Percentiles rank a stretch among this genome's conserved stretches.
Evolutionary conservation across 2,888 invertebrate species (phyloP).

Genomic region (Zaprionus obscuricornis): DNA sequence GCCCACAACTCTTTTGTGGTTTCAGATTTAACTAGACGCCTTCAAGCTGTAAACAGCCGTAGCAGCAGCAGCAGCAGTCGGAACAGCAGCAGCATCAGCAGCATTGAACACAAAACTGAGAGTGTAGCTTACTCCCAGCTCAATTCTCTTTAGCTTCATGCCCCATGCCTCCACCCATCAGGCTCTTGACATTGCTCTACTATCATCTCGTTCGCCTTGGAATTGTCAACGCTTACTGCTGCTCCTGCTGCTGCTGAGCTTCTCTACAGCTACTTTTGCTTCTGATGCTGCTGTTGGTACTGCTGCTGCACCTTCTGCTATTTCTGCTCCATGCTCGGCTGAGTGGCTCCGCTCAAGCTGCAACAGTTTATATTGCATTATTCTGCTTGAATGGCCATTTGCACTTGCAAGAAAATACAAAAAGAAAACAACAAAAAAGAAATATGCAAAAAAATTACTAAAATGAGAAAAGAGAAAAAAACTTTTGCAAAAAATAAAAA

Average conservation of each 20-base stretch:
- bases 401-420: slow-evolving; percentile 49
- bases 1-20: slow-evolving; percentile 73
- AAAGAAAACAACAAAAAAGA: slow-evolving; percentile 25
- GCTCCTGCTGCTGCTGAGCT: slow-evolving; percentile 24
- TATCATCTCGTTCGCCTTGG: too few relatives aligned
- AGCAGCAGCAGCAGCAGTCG: too few relatives aligned
- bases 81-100: too few relatives aligned
- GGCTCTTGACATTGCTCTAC: slow-evolving; percentile 9
- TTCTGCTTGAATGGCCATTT: slow-evolving; percentile 80
- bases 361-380: slow-evolving; percentile 79
- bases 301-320: slow-evolving; percentile 23
- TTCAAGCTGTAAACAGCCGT: slow-evolving; percentile 15
- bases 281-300: slow-evolving; percentile 1
- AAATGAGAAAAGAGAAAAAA: slow-evolving; percentile 7
- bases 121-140: too few relatives aligned
- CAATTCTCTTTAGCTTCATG: neutral
- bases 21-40: slow-evolving; percentile 70
- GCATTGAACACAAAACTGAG: too few relatives aligned
- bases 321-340: slow-evolving; percentile 39
- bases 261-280: too few relatives aligned
- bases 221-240: slow-evolving; percentile 48
- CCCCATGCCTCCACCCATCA: neutral
- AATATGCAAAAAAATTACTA: neutral
- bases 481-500: slow-evolving; percentile 13
- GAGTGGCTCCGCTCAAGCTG: slow-evolving; percentile 76